phyloP scores from a whole-genome alignment of 1,140 invertebrate genomes.

The Wiebesia pumilae region DNA sequence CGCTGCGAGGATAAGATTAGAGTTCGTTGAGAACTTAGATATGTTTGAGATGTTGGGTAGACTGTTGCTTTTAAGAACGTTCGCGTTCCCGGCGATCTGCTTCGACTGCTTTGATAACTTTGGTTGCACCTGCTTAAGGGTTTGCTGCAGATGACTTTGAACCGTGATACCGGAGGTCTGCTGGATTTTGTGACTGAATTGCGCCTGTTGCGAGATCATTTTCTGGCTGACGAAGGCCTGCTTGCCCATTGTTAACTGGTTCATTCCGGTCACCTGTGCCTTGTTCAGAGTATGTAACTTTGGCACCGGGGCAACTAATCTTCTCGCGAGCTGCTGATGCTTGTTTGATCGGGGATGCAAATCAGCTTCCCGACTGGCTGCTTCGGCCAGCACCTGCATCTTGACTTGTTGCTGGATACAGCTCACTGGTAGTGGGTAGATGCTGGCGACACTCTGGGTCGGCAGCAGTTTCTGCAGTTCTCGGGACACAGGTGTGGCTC shows the following conservation, averaged over 20 bases:
- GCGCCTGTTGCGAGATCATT: conserved; percentile 44
- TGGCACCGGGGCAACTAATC: conserved; percentile 56
- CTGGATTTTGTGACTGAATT: conserved; percentile 63
- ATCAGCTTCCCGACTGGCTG: conserved; percentile 42
- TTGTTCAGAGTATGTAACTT: conserved; percentile 61
- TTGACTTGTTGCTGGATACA: conserved; percentile 42
- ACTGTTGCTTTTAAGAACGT: conserved; percentile 70
- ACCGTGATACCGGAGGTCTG: conserved; percentile 40
- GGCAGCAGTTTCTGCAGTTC: conserved; percentile 5
- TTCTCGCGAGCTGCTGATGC: conserved; percentile 34
- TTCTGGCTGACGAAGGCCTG: conserved; percentile 55
- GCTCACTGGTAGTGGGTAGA: conserved; percentile 14
- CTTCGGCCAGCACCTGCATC: conserved; percentile 39
- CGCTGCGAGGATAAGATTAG: conserved; percentile 51
- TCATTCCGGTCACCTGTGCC: conserved; percentile 57
- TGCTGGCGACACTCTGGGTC: conserved; percentile 29
- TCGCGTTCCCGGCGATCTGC: conserved; percentile 57
- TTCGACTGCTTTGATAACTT: conserved; percentile 54
- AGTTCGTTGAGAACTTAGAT: conserved; percentile 58
- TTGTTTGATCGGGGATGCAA: conserved; percentile 59
- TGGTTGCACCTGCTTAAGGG: conserved; percentile 57
- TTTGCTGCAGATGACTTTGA: conserved; percentile 62
- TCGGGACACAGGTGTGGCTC: not conserved
- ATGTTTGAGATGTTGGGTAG: conserved; percentile 65
- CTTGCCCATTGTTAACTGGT: conserved; percentile 56